Percentiles rank a stretch among this genome's conserved stretches.
Evolutionary conservation across 1,140 invertebrate genomes (phyloP).

Genomic region (Vanessa tameamea): DNA sequence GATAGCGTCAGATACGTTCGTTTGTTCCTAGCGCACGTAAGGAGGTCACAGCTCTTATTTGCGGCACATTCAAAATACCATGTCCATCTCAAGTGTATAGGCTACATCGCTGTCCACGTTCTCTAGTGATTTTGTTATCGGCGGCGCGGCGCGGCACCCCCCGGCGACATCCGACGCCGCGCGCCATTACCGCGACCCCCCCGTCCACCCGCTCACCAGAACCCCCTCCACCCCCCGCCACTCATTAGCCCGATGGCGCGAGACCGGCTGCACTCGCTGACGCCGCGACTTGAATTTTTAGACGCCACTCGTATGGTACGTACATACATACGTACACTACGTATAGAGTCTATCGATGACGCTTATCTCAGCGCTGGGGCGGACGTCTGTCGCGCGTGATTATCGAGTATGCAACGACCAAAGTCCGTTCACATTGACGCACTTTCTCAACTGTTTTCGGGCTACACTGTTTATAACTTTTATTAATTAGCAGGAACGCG

Average conservation of each 20-base stretch:
- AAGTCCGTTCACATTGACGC: constrained; percentile 32
- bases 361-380: constrained; percentile 15
- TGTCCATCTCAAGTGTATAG: constrained; percentile 47
- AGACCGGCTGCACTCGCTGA: constrained; percentile 61
- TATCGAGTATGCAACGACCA: constrained; percentile 21
- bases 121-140: constrained; percentile 79
- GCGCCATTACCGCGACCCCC: constrained; percentile 69
- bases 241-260: constrained; percentile 74
- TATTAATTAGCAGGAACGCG: background rate
- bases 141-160: constrained; percentile 71
- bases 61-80: background rate
- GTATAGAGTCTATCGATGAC: constrained; percentile 22
- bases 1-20: too few relatives aligned
- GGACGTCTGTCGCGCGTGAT: constrained; percentile 25
- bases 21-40: background rate
- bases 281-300: constrained; percentile 70
- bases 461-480: background rate
- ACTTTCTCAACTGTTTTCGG: constrained; percentile 31
- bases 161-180: constrained; percentile 78
- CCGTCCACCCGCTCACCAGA: constrained; percentile 31
- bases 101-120: constrained; percentile 50
- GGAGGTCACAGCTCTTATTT: background rate
- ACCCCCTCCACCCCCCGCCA: constrained; percentile 45
- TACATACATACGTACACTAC: constrained; percentile 15
- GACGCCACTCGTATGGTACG: constrained; percentile 37